Evolutionary conservation across 1,140 invertebrate species (phyloP), one percentile per base, ranked within the genome.

Genomic region (Triops longicaudatus): DNA sequence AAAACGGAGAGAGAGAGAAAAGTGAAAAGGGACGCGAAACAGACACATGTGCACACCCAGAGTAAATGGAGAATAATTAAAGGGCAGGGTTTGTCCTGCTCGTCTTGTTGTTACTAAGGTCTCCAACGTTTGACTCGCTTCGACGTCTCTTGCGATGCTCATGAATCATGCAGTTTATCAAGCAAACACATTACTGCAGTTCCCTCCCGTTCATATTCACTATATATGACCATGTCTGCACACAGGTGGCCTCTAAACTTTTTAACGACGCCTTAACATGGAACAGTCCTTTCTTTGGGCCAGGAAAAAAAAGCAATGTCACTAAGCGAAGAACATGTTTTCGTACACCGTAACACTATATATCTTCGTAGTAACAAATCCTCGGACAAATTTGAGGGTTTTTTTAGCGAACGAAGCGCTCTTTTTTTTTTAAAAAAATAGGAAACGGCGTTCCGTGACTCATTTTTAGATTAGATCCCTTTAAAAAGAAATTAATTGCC

Each of bases 131-230:
- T 17, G 22, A 63, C 22, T 22, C 22, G 50, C 50, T n/a, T 63
- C 31, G 31, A 63, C 50, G 50, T 63, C 50, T 37, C 31, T 63
- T 63, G 50, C 50, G 17, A 22, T 63, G 50, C 50, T 63, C n/a
- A 63, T 63, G 22, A 63, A 1, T 63, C 50, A 63, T 63, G 50
- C 50, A 63, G 50, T 63, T 63, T 63, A 63, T n/a, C 50, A 63
- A 63, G 50, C 50, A 63, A 63, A 63, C n/a, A 63, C 50, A 63
- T 63, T 9, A 63, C 17, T 63, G 17, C 50, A 63, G 50, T 63
- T 63, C 50, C 22, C 50, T 22, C 0, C 2, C 31, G 31, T 37
- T 37, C n/a, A 63, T 22, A 63, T 17, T 17, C 50, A 37, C n/a
- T 6, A 22, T 17, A 63, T 17, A 63, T 63, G 22, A 17, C n/a